Percentiles rank a stretch among this genome's conserved stretches.
These are phyloP conservation scores for Orcinus orca DNA, from an alignment of 2,113 vertebrate species.

Conservation along the genomic window DNA sequence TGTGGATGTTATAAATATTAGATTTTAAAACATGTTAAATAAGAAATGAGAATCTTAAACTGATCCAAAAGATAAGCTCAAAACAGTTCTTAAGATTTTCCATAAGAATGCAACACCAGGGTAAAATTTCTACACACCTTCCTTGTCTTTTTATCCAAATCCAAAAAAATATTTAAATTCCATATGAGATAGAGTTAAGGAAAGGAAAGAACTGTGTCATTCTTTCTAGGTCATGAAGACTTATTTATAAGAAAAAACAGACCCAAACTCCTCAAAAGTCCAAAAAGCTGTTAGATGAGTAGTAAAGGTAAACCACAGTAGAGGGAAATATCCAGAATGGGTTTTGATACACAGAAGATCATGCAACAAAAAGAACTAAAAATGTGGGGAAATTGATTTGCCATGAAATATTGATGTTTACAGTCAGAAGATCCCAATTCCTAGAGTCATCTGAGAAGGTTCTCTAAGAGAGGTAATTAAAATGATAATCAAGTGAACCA, in stretches of 20 bases:
- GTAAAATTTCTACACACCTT: not conserved
- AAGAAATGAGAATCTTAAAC: slow-evolving; percentile 4
- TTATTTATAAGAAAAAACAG: not conserved
- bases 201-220: not conserved
- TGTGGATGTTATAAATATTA: not conserved
- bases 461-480: not conserved
- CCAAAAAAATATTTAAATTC: not conserved
- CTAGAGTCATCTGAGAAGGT: not conserved
- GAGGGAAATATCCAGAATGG: not conserved
- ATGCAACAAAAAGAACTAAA: too few relatives aligned
- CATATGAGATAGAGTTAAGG: not conserved
- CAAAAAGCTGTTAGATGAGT: too few relatives aligned
- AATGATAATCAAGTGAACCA: not conserved
- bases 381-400: not conserved
- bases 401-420: not conserved
- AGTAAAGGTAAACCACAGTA: not conserved
- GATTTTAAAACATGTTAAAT: slow-evolving; percentile 34
- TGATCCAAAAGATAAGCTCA: not conserved
- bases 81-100: not conserved
- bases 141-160: not conserved
- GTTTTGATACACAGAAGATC: not conserved
- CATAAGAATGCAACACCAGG: not conserved
- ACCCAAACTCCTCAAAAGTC: not conserved
- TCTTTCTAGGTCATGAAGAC: not conserved
- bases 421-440: not conserved